phyloP scores from a whole-genome alignment of 2,888 invertebrate genomes.

The Herminia tarsipennalis region DNA sequence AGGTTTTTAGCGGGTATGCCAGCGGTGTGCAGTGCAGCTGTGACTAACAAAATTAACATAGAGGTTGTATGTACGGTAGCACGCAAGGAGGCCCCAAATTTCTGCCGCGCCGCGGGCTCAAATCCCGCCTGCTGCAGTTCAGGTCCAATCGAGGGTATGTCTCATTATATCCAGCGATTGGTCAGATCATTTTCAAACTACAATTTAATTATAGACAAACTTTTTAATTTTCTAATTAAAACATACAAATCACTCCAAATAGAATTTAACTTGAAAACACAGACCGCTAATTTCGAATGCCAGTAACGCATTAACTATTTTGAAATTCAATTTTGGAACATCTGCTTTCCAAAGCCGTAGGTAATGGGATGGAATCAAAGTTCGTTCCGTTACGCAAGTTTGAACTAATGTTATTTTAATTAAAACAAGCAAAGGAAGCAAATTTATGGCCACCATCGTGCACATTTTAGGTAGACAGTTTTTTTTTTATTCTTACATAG shows the following conservation, averaged over 20 bases:
- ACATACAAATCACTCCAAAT: background rate
- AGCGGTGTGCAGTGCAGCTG: constrained; percentile 13
- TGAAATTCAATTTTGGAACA: background rate
- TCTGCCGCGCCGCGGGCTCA: constrained; percentile 95
- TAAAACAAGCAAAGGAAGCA: background rate
- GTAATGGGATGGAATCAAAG: background rate
- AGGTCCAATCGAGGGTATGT: constrained; percentile 95
- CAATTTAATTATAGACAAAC: background rate
- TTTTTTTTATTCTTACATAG: too few species aligned
- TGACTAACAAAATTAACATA: constrained; percentile 50
- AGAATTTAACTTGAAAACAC: too few species aligned
- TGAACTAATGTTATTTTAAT: background rate
- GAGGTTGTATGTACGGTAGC: constrained; percentile 66
- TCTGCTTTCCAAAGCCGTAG: background rate
- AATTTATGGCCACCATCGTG: background rate
- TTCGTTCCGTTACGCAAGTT: background rate
- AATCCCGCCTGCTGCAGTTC: constrained; percentile 96
- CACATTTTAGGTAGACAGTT: too few species aligned
- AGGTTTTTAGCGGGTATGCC: constrained; percentile 5
- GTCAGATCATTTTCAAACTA: constrained; percentile 62
- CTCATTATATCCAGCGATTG: constrained; percentile 61
- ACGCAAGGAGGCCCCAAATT: constrained; percentile 93
- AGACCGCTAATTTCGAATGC: background rate
- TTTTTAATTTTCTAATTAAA: background rate
- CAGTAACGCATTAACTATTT: background rate